Percentiles rank a stretch among this genome's conserved stretches.
Evolutionary conservation across 2,888 invertebrate genomes (phyloP).

Genomic region (Amphipoea lucens): DNA sequence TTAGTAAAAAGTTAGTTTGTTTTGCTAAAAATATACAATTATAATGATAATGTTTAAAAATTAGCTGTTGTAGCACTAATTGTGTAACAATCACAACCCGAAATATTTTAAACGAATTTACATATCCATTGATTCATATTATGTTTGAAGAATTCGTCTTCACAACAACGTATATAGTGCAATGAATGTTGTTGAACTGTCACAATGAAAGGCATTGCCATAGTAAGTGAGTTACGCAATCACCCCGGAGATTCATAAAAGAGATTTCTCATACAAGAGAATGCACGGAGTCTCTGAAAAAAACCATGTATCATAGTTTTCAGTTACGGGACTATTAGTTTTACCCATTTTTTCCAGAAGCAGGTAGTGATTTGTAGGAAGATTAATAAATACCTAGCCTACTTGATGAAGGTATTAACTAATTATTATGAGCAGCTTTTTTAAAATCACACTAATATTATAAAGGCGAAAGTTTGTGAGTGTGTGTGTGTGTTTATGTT

Average conservation of each 20-base stretch:
- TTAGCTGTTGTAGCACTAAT: too few species aligned
- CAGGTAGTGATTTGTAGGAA: too few species aligned
- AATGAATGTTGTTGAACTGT: neutral
- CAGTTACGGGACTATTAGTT: neutral
- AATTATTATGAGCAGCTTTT: neutral
- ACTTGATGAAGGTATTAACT: neutral
- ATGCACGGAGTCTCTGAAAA: neutral
- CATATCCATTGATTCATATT: neutral
- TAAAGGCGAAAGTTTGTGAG: too few species aligned
- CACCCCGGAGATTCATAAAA: neutral
- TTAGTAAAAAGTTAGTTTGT: neutral
- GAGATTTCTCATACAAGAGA: neutral
- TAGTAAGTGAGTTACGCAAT: neutral
- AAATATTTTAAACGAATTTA: neutral
- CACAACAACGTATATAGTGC: neutral
- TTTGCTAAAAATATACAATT: neutral
- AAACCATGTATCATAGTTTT: neutral
- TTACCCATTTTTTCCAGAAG: neutral
- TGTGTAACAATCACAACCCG: too few species aligned
- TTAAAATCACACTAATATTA: too few species aligned
- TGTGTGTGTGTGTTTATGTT: too few species aligned
- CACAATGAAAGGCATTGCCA: neutral
- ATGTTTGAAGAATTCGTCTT: neutral
- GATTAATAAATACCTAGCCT: neutral
- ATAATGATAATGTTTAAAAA: neutral